Evolutionary conservation across 2,113 vertebrate genomes (phyloP), one percentile per base, ranked within the genome.

Genomic region (Aix galericulata): DNA sequence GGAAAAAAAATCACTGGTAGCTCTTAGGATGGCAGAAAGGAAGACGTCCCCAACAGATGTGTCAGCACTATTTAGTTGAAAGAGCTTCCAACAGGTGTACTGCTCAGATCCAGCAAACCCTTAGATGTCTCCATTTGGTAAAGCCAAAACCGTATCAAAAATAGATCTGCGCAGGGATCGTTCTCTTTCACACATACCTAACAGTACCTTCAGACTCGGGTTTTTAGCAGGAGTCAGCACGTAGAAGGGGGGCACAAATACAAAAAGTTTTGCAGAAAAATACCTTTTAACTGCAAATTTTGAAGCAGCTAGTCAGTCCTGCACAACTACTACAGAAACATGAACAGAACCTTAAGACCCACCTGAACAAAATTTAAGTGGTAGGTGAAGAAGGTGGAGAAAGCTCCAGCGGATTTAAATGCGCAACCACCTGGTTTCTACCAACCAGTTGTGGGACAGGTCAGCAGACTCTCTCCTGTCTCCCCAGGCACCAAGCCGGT

Each of bases 91-190:
- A 38, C 13, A 64, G 23, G 6, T 40, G 29, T 53, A 59, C 32
- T 11, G 3, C 11, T 11, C 7, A 17, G 74, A 53, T 27, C 42
- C 0, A 0, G 17, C 1, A 22, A 11, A 79, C 32, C 12, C 27
- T 48, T 27, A 27, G 13, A 53, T 53, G 63, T 62, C 46, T 78
- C 36, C n/a, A 20, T 31, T 42, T 13, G 9, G 27, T 31, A 77
- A 60, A 52, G 34, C 31, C 68, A 13, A 14, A 67, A 64, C 32
- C 7, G 3, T 23, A 55, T n/a, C 82, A 58, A 26, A 74, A 74
- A 6, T 21, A 52, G 21, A 32, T 10, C 26, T 31, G n/a, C 3
- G 1, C 20, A 40, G 31, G 13, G 2, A 1, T 62, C 32, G 2
- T 55, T 71, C 26, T 29, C 48, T 29, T 38, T 38, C 40, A 23